phyloP scores from a whole-genome alignment of 2,888 invertebrate genomes.

The Sylvicola fuscatus region DNA sequence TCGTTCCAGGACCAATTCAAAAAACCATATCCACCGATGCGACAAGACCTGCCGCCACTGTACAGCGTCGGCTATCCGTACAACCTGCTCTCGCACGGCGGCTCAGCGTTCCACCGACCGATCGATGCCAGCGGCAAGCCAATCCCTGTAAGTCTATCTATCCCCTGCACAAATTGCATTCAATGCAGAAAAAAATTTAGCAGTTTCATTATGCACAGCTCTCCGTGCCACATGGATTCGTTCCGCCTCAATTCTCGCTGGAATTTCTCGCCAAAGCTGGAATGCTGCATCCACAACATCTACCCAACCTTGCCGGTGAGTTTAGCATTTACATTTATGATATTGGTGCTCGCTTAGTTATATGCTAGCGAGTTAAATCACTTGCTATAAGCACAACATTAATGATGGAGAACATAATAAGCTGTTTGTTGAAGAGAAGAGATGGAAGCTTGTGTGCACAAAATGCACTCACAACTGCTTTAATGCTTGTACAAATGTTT shows the following conservation, averaged over 20 bases:
- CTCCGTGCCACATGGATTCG: constrained; percentile 28
- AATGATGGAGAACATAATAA: too few species aligned
- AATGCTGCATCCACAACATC: constrained; percentile 66
- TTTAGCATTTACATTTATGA: constrained; percentile 7
- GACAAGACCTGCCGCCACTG: constrained; percentile 23
- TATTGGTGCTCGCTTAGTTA: too few species aligned
- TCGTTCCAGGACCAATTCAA: constrained; percentile 23
- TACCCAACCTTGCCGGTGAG: constrained; percentile 66
- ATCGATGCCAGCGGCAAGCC: constrained; percentile 26
- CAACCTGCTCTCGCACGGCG: constrained; percentile 26
- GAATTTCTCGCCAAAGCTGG: constrained; percentile 85
- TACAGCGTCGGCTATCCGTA: constrained; percentile 28
- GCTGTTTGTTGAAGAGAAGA: too few species aligned
- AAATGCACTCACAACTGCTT: too few species aligned
- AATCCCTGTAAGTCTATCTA: constrained; percentile 18
- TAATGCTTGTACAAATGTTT: too few species aligned
- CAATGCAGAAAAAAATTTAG: constrained; percentile 2
- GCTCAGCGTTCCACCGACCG: constrained; percentile 33
- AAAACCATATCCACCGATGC: constrained; percentile 23
- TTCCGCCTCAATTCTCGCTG: constrained; percentile 29
- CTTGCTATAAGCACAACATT: too few species aligned
- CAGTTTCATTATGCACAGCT: constrained; percentile 13
- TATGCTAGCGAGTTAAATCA: constrained; percentile 1
- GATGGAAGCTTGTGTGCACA: too few species aligned
- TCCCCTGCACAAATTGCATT: not conserved